Percentiles rank a stretch among this genome's conserved stretches.
Conservation (phyloP, 1,140 invertebrate genomes). For the Homalodisca vitripennis region DNA sequence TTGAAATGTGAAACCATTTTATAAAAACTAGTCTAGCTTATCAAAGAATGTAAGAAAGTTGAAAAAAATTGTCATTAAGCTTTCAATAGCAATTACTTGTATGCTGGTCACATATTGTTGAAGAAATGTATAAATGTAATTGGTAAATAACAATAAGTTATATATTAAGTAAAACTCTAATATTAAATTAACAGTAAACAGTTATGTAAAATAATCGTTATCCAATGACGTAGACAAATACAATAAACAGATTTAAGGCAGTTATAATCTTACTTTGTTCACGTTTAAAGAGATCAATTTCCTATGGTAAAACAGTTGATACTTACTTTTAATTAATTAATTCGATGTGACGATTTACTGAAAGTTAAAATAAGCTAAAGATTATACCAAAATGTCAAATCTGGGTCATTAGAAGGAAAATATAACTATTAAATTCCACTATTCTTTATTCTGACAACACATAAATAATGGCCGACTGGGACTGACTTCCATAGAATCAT, state of each 20-base stretch:
- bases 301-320: background rate
- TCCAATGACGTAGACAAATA: conserved; percentile 8
- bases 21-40: no score
- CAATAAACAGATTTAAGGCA: conserved; percentile 6
- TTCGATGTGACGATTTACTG: conserved; percentile 1
- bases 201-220: background rate
- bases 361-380: background rate
- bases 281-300: background rate
- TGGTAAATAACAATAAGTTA: no score
- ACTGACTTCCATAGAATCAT: background rate
- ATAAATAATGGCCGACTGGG: conserved; percentile 12
- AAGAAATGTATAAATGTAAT: no score
- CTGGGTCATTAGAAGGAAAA: background rate
- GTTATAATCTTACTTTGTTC: background rate
- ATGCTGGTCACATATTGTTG: no score
- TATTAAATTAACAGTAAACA: background rate
- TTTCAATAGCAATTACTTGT: no score
- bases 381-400: background rate
- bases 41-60: no score
- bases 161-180: no score
- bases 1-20: no score
- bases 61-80: no score
- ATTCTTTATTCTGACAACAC: conserved; percentile 8
- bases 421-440: background rate
- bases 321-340: background rate